Conservation (phyloP, 1,140 invertebrate species). For the Ericerus pela region DNA sequence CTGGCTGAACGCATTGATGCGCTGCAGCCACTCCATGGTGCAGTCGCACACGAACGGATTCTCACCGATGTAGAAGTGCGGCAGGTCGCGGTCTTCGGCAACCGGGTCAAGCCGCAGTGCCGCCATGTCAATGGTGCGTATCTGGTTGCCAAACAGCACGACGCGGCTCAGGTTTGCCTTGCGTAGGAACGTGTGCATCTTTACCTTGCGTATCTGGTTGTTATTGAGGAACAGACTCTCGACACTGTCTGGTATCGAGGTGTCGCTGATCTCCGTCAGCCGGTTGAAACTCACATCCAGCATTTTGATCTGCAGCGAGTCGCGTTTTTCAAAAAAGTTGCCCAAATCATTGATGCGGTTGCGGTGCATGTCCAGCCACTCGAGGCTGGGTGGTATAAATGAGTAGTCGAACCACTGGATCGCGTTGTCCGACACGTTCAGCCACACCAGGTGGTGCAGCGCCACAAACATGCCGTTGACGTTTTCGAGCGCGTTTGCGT, state of each 20-base stretch:
- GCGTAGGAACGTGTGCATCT: conserved; percentile 66
- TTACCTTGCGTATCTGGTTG: conserved; percentile 60
- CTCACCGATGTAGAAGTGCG: conserved; percentile 73
- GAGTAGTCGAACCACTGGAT: conserved; percentile 82
- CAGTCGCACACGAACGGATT: conserved; percentile 79
- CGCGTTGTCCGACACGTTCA: conserved; percentile 83
- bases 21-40: conserved; percentile 74
- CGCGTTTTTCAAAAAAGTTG: conserved; percentile 52
- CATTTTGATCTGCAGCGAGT: conserved; percentile 49
- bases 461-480: conserved; percentile 73
- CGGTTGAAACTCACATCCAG: conserved; percentile 71
- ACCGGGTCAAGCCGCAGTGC: conserved; percentile 56
- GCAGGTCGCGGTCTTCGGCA: conserved; percentile 46
- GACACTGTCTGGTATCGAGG: conserved; percentile 57
- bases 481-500: conserved; percentile 69
- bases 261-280: conserved; percentile 51
- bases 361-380: conserved; percentile 80
- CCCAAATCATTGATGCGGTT: conserved; percentile 70
- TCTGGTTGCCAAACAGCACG: conserved; percentile 71
- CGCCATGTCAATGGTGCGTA: conserved; percentile 63
- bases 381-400: conserved; percentile 59
- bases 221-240: conserved; percentile 67
- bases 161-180: conserved; percentile 68
- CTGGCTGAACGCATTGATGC: conserved; percentile 50
- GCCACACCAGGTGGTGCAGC: conserved; percentile 64